Conservation (phyloP, 2,113 vertebrate genomes). For the Hemibates koningsi region DNA sequence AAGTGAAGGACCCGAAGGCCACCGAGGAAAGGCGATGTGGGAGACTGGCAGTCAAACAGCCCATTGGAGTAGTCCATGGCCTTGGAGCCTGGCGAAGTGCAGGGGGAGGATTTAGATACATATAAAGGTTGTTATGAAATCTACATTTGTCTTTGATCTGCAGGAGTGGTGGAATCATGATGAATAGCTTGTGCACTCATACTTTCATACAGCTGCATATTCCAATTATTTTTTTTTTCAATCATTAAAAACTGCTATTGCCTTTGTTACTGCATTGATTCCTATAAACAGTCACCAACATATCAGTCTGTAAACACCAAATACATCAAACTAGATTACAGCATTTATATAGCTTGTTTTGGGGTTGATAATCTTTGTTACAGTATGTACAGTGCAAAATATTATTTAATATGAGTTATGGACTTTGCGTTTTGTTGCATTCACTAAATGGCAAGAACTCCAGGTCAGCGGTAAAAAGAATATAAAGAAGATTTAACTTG, state of each 20-base stretch:
- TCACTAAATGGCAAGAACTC: background rate
- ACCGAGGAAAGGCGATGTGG: slow-evolving; percentile 90
- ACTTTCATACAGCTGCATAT: background rate
- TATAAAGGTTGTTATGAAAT: background rate
- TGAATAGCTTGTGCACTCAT: background rate
- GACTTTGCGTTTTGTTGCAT: background rate
- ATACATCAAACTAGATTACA: background rate
- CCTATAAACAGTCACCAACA: background rate
- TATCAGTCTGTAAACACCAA: background rate
- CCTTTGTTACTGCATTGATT: background rate
- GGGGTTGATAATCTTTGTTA: background rate
- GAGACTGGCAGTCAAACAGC: slow-evolving; percentile 95
- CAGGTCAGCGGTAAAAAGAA: background rate
- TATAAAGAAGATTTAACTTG: background rate
- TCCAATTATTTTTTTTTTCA: background rate
- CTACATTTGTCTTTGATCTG: background rate
- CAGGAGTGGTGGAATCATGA: background rate
- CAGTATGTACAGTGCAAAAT: background rate
- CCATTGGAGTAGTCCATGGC: slow-evolving; percentile 94
- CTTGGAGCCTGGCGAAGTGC: slow-evolving; percentile 82
- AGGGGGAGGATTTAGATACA: background rate
- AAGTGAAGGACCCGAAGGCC: slow-evolving; percentile 88
- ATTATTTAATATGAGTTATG: background rate
- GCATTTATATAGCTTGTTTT: background rate
- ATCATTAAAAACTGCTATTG: background rate